A percentile compares a stretch with the other conserved stretches of the same genome.
phyloP scores from a whole-genome alignment of 2,888 invertebrate genomes.

The Drosophila vallismaia region DNA sequence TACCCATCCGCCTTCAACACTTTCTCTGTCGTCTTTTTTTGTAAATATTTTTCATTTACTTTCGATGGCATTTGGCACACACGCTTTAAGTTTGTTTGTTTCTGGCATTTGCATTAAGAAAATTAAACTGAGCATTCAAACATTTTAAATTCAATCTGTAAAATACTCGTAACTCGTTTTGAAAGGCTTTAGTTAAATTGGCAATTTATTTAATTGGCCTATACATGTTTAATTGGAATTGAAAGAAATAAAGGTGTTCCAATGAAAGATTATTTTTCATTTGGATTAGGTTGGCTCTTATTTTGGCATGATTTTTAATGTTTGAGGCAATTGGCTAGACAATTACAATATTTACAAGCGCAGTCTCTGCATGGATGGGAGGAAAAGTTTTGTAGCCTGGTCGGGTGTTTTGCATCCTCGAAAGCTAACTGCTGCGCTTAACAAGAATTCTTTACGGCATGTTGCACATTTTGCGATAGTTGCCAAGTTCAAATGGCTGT shows the following conservation, averaged over 20 bases:
- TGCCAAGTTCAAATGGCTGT: conserved; percentile 73
- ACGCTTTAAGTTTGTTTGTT: conserved; percentile 6
- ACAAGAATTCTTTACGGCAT: conserved; percentile 66
- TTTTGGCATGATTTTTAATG: background rate
- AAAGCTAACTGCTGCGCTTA: conserved; percentile 66
- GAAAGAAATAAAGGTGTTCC: background rate
- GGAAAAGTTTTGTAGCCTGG: conserved; percentile 43
- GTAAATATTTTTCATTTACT: conserved; percentile 9
- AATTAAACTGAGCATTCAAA: background rate
- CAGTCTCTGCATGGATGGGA: conserved; percentile 15
- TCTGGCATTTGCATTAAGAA: conserved; percentile 13
- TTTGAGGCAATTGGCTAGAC: background rate
- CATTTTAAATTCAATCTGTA: no score
- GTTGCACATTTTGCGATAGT: conserved; percentile 72
- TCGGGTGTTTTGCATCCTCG: conserved; percentile 26
- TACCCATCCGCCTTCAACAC: conserved; percentile 41
- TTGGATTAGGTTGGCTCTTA: background rate
- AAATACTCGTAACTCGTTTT: background rate
- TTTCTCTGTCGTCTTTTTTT: conserved; percentile 8
- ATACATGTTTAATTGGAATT: background rate
- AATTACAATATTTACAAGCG: conserved; percentile 2
- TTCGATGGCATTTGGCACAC: conserved; percentile 39
- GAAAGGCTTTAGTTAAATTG: background rate
- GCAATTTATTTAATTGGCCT: background rate
- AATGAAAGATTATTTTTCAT: background rate